Evolutionary conservation across 2,113 vertebrate genomes (phyloP), one percentile per base, ranked within the genome.

Genomic region (Fukomys damarensis): DNA sequence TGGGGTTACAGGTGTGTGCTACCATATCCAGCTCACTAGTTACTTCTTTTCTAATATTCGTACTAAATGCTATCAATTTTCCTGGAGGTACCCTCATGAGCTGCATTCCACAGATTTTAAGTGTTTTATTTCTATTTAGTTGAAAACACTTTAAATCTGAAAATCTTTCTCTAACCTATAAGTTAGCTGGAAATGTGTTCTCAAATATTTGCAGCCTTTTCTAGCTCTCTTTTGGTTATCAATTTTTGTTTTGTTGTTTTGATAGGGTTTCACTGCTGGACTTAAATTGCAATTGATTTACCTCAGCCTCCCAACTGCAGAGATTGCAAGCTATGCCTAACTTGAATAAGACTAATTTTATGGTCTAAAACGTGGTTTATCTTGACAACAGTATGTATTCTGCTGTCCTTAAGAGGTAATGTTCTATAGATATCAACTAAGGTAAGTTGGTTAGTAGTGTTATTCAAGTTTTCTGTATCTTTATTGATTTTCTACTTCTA

Each of bases 131-230:
- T 93, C 59, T 35, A 66, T 66, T 65, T 46, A n/a, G 26, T 86
- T 93, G 46, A 89, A 89, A 95, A 82, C 66, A 83, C 20, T 65
- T 68, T 86, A 92, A 66, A 32, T 88, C 74, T 91, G 56, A 38
- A 77, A 17, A 87, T 94, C 91, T 94, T 93, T 72, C 32, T 56
- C 68, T 80, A n/a, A 93, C 26, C 85, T 28, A 56, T 3, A 17
- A 61, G 5, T 95, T 93, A 91, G 20, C 63, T 46, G 41, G 19
- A 96, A 93, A 58, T 68, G 52, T 46, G 20, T 74, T 93, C 85
- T 92, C 76, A 93, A 89, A 56, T 63, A 91, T 43, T n/a, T 72
- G 46, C 26, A 90, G 10, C 65, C 79, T 91, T 90, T 94, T 63
- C 54, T 24, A 85, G n/a, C 13, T 79, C 41, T 43, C 43, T 49